Percentiles rank a stretch among this genome's conserved stretches.
These are phyloP conservation scores for Pangasius macronema DNA, from an alignment of 2,797 vertebrate genomes.

Conservation along the genomic window DNA sequence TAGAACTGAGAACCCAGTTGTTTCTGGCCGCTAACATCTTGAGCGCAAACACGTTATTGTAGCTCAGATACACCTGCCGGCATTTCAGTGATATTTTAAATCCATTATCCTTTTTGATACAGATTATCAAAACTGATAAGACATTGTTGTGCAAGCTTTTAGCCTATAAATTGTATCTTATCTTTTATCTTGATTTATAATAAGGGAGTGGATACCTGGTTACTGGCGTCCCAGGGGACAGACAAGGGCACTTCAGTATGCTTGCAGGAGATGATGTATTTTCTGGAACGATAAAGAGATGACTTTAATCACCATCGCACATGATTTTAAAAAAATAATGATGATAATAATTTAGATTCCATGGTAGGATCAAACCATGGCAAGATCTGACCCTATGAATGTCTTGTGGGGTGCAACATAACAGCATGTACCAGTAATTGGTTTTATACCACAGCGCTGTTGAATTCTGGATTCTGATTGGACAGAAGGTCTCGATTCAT, in stretches of 20 bases:
- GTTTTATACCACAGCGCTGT: neutral
- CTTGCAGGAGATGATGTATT: slow-evolving; percentile 88
- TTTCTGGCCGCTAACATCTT: slow-evolving; percentile 84
- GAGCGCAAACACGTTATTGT: slow-evolving; percentile 91
- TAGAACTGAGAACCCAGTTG: slow-evolving; percentile 83
- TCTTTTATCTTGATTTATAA: neutral
- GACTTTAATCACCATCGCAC: neutral
- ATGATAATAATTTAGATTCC: neutral
- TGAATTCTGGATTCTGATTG: neutral
- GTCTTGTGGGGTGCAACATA: neutral
- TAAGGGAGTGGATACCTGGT: slow-evolving; percentile 79
- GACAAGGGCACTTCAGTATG: slow-evolving; percentile 86
- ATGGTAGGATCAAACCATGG: neutral
- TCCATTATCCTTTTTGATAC: neutral
- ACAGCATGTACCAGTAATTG: neutral
- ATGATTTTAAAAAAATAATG: neutral
- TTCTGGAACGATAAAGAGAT: slow-evolving; percentile 71
- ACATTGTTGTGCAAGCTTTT: neutral
- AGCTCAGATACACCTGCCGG: slow-evolving; percentile 91
- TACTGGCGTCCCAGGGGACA: slow-evolving; percentile 91
- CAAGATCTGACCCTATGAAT: neutral
- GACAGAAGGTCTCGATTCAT: neutral
- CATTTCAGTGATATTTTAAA: neutral
- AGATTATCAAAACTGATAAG: slow-evolving; percentile 23
- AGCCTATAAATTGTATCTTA: neutral